phyloP scores from a whole-genome alignment of 2,113 vertebrate species.

The Furnarius figulus region DNA sequence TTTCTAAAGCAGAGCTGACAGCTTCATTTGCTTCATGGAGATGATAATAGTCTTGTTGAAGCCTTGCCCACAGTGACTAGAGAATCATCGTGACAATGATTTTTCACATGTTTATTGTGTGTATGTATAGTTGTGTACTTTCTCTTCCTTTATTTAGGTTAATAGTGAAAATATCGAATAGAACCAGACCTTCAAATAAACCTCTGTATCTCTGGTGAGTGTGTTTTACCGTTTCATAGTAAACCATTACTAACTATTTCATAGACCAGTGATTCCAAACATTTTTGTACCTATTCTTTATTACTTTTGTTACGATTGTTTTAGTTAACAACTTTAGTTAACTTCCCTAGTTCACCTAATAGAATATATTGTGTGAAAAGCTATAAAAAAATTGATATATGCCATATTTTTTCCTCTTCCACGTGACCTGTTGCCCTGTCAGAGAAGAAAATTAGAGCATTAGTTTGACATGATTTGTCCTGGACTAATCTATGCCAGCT shows the following conservation, averaged over 20 bases:
- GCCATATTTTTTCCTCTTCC: not conserved
- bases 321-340: too few species aligned
- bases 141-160: not conserved
- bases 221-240: not conserved
- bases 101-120: not conserved
- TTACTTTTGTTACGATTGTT: not conserved
- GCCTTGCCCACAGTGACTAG: not conserved
- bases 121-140: not conserved
- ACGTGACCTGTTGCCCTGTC: not conserved
- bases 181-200: rapidly evolving
- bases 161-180: not conserved
- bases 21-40: not conserved
- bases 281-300: not conserved
- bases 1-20: not conserved
- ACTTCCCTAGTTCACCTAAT: not conserved
- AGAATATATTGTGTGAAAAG: not conserved
- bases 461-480: not conserved
- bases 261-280: rapidly evolving
- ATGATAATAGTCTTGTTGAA: not conserved
- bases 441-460: not conserved
- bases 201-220: not conserved
- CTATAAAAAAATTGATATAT: not conserved
- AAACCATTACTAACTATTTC: not conserved
- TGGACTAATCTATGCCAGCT: not conserved
- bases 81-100: not conserved